A percentile compares a stretch with the other conserved stretches of the same genome.
phyloP scores from a whole-genome alignment of 2,797 vertebrate species.

The Platyrinchus mystaceus region DNA sequence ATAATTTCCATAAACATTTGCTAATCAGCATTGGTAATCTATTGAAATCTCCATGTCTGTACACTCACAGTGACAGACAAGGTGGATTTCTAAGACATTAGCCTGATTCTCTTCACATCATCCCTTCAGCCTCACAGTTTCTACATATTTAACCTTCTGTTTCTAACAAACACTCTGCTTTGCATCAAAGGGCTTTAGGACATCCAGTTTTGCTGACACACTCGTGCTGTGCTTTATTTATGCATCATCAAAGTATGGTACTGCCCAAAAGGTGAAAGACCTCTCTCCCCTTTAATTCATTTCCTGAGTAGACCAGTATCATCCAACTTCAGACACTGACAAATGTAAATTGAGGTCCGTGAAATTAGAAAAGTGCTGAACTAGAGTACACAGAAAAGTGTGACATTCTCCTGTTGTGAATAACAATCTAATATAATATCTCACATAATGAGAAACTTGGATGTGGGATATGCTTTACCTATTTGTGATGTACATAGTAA shows the following conservation, averaged over 20 bases:
- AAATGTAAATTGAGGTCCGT: slow-evolving; percentile 68
- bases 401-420: slow-evolving; percentile 57
- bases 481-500: slow-evolving; percentile 28
- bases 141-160: slow-evolving; percentile 43
- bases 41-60: background rate
- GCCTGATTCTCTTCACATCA: background rate
- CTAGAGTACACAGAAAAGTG: slow-evolving; percentile 40
- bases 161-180: slow-evolving; percentile 28
- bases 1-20: background rate
- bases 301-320: slow-evolving; percentile 58
- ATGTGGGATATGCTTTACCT: slow-evolving; percentile 19
- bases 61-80: background rate
- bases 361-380: slow-evolving; percentile 71
- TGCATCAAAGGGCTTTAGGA: slow-evolving; percentile 35
- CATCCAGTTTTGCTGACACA: slow-evolving; percentile 37
- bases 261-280: slow-evolving; percentile 51
- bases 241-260: slow-evolving; percentile 41
- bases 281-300: slow-evolving; percentile 32
- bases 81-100: background rate
- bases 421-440: slow-evolving; percentile 40
- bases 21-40: slow-evolving; percentile 24
- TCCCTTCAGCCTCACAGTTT: slow-evolving; percentile 9
- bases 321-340: slow-evolving; percentile 54
- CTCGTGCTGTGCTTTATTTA: slow-evolving; percentile 42
- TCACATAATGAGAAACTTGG: slow-evolving; percentile 16